These are phyloP conservation scores for Henricia sp. DNA, from an alignment of 53 echinoderm and acorn worm genomes.

Conservation along the genomic window DNA sequence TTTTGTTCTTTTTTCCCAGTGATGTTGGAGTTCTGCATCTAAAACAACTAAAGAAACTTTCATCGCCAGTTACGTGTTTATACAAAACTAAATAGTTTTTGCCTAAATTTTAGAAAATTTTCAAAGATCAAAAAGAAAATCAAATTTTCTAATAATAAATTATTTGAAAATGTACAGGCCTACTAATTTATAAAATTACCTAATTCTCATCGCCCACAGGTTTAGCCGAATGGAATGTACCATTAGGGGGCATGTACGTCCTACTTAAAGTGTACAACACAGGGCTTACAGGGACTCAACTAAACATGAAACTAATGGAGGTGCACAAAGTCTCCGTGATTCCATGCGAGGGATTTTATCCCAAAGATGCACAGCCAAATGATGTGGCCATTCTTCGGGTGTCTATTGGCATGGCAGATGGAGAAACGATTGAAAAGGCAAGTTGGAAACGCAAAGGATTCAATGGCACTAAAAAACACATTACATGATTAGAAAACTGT, in stretches of 20 bases:
- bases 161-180: no score
- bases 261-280: conserved; percentile 20
- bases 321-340: background rate
- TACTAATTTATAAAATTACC: background rate
- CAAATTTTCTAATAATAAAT: no score
- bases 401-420: conserved; percentile 9
- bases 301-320: conserved; percentile 6
- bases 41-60: background rate
- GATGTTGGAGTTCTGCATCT: background rate
- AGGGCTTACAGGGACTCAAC: background rate
- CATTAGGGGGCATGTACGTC: conserved; percentile 69
- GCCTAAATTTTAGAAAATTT: background rate
- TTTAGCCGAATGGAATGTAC: conserved; percentile 82
- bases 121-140: background rate
- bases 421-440: conserved; percentile 2
- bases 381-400: conserved; percentile 18
- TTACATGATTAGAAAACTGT: no score
- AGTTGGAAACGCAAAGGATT: background rate
- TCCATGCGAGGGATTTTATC: background rate
- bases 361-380: conserved; percentile 9
- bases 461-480: no score
- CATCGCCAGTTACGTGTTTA: background rate
- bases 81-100: background rate
- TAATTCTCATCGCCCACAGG: conserved; percentile 14
- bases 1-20: background rate